Evolutionary conservation across 2,113 vertebrate species (phyloP), one percentile per base, ranked within the genome.

Genomic region (Oplegnathus fasciatus): DNA sequence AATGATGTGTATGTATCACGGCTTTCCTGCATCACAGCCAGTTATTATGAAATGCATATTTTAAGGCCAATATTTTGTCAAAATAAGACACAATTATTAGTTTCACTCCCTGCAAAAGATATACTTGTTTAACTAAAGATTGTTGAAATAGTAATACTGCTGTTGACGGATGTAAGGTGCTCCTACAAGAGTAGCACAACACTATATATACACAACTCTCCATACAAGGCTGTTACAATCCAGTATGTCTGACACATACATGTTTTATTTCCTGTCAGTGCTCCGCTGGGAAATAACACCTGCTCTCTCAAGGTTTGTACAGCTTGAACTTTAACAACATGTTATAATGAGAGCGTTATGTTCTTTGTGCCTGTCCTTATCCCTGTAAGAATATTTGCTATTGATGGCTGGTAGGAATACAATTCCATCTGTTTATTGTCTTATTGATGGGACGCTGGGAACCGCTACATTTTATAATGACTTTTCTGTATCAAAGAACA

Each of bases 241-340:
- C 79, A 60, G 17, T 61, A 57, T 46, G 37, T 78, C 73, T 68
- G 64, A 78, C 74, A 87, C 54, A 82, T 61, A 48, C 60, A 70
- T 72, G 55, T 46, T 80, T 75, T 86, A 74, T n/a, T 62, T 46
- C 32, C 61, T 79, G 81, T 76, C 82, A 57, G 37, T 8, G 68
- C 57, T 87, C 87, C 79, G 55, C 48, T 5, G 92, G 89, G 90
- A 94, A 93, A 93, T 92, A 91, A 92, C 42, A 86, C 66, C 82
- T 84, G 79, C 86, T 86, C 72, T 81, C 65, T 90, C 78, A 86
- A 76, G 81, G 76, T 83, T 80, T 79, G 78, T 79, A 77, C 76
- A 82, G 66, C 80, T 69, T 86, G 40, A 88, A 86, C 89, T 90
- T 90, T 86, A 86, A 83, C 71, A 82, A 54, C 15, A 50, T 75